These are phyloP conservation scores for Xerus inauris DNA, from an alignment of 2,113 vertebrate genomes.

Conservation along the genomic window DNA sequence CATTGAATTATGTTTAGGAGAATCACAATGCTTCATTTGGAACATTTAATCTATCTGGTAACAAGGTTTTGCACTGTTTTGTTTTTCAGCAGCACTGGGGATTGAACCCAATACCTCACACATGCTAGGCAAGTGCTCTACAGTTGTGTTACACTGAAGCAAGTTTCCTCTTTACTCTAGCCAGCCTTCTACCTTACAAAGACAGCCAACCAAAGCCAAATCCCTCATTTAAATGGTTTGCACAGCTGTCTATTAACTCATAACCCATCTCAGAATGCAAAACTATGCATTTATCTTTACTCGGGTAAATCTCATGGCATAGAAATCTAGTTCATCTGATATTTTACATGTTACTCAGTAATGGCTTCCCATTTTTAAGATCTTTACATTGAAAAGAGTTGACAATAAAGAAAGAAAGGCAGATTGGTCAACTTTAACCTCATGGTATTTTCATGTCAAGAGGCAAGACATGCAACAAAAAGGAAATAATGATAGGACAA, in stretches of 20 bases:
- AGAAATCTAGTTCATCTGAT: neutral
- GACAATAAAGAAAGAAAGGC: neutral
- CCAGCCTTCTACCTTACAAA: neutral
- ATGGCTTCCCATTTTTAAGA: neutral
- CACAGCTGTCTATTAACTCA: neutral
- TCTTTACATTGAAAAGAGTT: neutral
- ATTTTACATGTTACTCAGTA: neutral
- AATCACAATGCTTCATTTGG: neutral
- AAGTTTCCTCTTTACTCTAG: neutral
- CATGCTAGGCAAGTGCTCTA: no score
- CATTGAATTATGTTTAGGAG: neutral
- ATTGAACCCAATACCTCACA: no score
- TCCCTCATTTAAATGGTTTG: neutral
- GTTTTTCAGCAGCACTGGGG: no score
- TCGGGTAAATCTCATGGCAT: neutral
- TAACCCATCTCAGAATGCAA: neutral
- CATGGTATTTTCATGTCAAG: neutral
- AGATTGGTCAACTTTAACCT: neutral
- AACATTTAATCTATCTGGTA: neutral
- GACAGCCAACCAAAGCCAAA: neutral
- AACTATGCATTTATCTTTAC: neutral
- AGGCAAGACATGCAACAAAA: neutral
- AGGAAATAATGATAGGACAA: neutral
- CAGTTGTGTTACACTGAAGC: neutral
- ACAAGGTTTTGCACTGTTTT: neutral